Evolutionary conservation across 2,888 invertebrate species (phyloP).

Genomic region (Aspidapion aeneum): DNA sequence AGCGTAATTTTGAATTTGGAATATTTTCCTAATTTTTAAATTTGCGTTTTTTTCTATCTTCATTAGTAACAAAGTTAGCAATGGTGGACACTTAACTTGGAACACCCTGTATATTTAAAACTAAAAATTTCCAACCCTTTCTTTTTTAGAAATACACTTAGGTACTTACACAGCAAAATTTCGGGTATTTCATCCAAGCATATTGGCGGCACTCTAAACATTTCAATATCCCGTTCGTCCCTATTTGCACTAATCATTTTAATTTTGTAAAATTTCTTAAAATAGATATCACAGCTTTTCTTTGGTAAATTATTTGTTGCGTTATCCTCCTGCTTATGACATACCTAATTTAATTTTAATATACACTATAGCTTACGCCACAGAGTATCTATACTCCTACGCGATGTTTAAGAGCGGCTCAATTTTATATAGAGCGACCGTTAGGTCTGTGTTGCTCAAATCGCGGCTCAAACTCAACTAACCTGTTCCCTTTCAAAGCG

Average conservation of each 20-base stretch:
- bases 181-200: slow-evolving; percentile 70
- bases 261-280: neutral
- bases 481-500: slow-evolving; percentile 9
- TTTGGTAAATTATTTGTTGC: too few species aligned
- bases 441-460: neutral
- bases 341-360: too few species aligned
- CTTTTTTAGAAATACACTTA: neutral
- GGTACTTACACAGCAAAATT: slow-evolving; percentile 66
- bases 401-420: neutral
- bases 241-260: slow-evolving; percentile 43
- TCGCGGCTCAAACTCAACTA: neutral
- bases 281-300: slow-evolving; percentile 1
- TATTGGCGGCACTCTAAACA: slow-evolving; percentile 69
- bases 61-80: too few species aligned
- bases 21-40: too few species aligned
- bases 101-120: too few species aligned
- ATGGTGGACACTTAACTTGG: too few species aligned
- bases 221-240: slow-evolving; percentile 47
- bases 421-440: neutral
- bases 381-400: neutral
- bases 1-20: too few species aligned
- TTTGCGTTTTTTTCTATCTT: too few species aligned
- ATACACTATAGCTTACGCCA: too few species aligned
- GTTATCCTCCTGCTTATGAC: too few species aligned
- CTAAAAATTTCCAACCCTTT: too few species aligned